Evolutionary conservation across 2,113 vertebrate species (phyloP).

Genomic region (Phylloscopus trochiloides): DNA sequence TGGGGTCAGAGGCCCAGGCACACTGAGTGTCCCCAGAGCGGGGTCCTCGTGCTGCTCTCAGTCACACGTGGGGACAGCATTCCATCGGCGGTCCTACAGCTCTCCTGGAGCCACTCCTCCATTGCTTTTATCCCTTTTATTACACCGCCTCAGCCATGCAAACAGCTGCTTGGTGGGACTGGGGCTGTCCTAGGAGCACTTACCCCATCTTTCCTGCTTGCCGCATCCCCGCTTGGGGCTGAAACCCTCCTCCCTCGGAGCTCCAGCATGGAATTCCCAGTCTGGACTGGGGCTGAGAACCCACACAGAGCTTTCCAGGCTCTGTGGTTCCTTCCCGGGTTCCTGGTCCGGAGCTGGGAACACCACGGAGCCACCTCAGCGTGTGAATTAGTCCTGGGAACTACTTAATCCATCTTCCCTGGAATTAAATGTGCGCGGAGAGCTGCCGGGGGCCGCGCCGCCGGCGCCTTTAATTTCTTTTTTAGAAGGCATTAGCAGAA

Average conservation of each 20-base stretch:
- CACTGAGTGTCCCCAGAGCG: background rate
- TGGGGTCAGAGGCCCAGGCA: background rate
- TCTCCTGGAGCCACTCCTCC: background rate
- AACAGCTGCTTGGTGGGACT: background rate
- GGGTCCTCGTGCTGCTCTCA: fast-evolving
- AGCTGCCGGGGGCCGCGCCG: slow-evolving; percentile 76
- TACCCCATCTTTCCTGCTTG: background rate
- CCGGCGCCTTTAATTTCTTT: slow-evolving; percentile 83
- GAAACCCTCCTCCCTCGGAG: fast-evolving
- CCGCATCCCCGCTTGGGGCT: fast-evolving
- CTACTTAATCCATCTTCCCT: slow-evolving; percentile 85
- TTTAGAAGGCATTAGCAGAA: slow-evolving; percentile 87
- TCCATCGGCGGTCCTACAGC: background rate
- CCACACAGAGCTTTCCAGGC: background rate
- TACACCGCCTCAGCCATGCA: background rate
- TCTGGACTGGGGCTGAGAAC: background rate
- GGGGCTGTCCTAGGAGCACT: background rate
- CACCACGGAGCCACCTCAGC: slow-evolving; percentile 31
- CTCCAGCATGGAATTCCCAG: fast-evolving
- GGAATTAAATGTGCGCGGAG: slow-evolving; percentile 83
- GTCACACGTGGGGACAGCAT: fast-evolving
- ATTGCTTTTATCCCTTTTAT: background rate
- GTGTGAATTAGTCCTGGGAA: slow-evolving; percentile 79
- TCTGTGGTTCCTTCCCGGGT: background rate
- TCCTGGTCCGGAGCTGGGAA: background rate